Conservation (phyloP, 2,113 vertebrate species). For the Salvator merianae region DNA sequence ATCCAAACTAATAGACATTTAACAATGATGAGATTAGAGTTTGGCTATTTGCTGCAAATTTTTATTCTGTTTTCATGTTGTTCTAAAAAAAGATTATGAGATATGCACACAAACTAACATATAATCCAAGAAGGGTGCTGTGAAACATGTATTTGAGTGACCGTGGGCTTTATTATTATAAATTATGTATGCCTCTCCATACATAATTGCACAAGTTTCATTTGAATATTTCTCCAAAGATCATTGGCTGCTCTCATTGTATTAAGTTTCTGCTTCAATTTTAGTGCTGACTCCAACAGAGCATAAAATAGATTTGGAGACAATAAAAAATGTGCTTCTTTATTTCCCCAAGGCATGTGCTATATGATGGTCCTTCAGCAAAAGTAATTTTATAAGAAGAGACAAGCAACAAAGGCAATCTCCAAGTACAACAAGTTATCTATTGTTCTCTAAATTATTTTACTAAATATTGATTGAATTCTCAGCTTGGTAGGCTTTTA, state of each 20-base stretch:
- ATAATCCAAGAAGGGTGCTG: neutral
- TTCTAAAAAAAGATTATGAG: no score
- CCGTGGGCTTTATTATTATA: neutral
- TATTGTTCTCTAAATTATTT: conserved; percentile 53
- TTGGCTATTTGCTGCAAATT: no score
- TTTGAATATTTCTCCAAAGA: conserved; percentile 35
- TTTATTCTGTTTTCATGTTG: no score
- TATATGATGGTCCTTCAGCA: conserved; percentile 62
- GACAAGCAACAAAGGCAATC: conserved; percentile 61
- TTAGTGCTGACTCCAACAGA: conserved; percentile 60
- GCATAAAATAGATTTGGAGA: conserved; percentile 71
- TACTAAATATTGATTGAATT: conserved; percentile 56
- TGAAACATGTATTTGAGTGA: neutral
- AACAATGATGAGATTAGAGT: no score
- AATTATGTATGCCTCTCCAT: conserved; percentile 2
- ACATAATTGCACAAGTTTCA: conserved; percentile 23
- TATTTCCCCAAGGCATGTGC: conserved; percentile 68
- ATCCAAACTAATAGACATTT: no score
- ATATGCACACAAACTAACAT: neutral
- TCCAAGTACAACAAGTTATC: conserved; percentile 53
- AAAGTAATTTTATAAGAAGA: conserved; percentile 66
- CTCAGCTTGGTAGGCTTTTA: conserved; percentile 36
- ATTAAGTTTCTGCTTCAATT: conserved; percentile 62
- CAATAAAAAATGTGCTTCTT: conserved; percentile 64
- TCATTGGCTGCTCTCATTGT: conserved; percentile 44